A percentile compares a stretch with the other conserved stretches of the same genome.
These are phyloP conservation scores for Ctena decussata DNA, from an alignment of 2,888 invertebrate species.

Conservation along the genomic window DNA sequence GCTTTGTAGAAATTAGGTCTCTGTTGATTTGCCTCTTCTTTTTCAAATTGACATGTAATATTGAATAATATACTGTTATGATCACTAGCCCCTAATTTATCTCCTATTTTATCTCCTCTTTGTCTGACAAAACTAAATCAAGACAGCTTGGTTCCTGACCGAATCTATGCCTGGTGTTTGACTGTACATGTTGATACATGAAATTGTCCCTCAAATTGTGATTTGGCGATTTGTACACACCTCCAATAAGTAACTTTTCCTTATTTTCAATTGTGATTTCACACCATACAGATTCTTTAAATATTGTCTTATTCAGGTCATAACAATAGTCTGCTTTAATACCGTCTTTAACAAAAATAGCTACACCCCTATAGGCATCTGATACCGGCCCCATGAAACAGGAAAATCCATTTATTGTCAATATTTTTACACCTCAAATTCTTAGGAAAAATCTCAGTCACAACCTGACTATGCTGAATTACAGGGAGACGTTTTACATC, in stretches of 20 bases:
- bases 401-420: no score
- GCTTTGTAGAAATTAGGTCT: conserved; percentile 13
- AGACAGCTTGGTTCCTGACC: not conserved
- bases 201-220: not conserved
- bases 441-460: no score
- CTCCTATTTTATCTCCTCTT: not conserved
- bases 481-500: no score
- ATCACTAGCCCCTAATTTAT: conserved; percentile 15
- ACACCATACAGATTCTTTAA: conserved; percentile 13
- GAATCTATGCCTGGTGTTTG: not conserved
- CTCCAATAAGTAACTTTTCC: not conserved
- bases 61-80: not conserved
- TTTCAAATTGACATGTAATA: not conserved
- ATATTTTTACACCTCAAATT: no score
- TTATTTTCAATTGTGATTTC: not conserved
- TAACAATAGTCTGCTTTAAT: conserved; percentile 19
- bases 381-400: no score
- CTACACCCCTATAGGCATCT: conserved; percentile 2
- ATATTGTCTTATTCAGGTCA: not conserved
- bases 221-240: conserved; percentile 5
- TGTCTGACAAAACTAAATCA: conserved; percentile 18
- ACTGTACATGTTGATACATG: conserved; percentile 5
- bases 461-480: no score
- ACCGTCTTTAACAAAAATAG: not conserved
- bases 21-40: not conserved